Evolutionary conservation across 2,888 invertebrate genomes (phyloP).

Genomic region (Agrotis clavis): DNA sequence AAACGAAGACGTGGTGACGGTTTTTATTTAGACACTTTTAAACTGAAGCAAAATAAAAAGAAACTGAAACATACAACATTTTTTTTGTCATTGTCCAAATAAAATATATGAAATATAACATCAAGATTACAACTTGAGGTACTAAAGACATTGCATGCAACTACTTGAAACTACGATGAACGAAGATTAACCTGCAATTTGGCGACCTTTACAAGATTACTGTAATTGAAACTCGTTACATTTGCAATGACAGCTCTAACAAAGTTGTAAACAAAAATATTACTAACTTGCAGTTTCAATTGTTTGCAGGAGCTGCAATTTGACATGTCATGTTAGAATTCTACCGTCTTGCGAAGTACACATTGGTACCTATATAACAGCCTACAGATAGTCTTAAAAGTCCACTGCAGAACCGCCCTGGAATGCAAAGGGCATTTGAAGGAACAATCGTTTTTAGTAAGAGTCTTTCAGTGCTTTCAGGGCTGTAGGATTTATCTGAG

Average conservation of each 20-base stretch:
- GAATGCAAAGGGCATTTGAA: too few relatives aligned
- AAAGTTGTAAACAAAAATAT: constrained; percentile 34
- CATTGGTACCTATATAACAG: not conserved
- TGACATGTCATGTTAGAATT: not conserved
- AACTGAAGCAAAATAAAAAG: not conserved
- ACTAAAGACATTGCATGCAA: constrained; percentile 21
- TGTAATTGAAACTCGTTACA: constrained; percentile 38
- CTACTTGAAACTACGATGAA: constrained; percentile 24
- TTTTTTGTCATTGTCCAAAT: too few relatives aligned
- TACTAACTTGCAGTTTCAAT: constrained; percentile 7
- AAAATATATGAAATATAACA: too few relatives aligned
- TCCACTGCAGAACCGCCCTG: too few relatives aligned
- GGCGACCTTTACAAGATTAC: constrained; percentile 45
- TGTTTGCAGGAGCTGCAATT: constrained; percentile 14
- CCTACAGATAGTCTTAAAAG: too few relatives aligned
- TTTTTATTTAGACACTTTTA: constrained; percentile 1
- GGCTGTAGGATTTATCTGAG: too few relatives aligned
- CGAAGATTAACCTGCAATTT: constrained; percentile 44
- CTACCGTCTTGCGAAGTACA: not conserved
- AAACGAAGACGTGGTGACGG: too few relatives aligned
- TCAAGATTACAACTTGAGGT: constrained; percentile 15
- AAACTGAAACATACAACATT: not conserved
- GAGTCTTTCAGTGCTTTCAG: too few relatives aligned
- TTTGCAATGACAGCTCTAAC: constrained; percentile 27
- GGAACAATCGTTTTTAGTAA: too few relatives aligned